Conservation (phyloP, 2,888 invertebrate genomes). For the Lasioglossum vierecki region DNA sequence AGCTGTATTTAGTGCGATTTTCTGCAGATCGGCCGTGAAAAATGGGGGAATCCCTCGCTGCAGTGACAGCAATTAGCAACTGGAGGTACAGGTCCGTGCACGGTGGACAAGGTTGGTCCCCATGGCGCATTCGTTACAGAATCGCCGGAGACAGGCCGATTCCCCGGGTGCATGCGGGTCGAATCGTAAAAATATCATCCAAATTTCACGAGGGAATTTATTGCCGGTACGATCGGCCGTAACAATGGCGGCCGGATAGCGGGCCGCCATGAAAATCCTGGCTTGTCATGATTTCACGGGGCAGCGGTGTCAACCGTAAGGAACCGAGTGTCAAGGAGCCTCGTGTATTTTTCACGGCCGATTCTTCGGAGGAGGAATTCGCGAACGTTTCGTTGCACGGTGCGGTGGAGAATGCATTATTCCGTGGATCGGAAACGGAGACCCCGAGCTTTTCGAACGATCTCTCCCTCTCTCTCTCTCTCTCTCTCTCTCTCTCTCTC, state of each 20-base stretch:
- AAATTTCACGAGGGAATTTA: slow-evolving; percentile 46
- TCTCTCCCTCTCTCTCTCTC: neutral
- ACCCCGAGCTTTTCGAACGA: slow-evolving; percentile 57
- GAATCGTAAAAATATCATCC: slow-evolving; percentile 33
- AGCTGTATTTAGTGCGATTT: too few species aligned
- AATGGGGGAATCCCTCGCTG: neutral
- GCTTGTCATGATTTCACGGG: slow-evolving; percentile 26
- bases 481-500: neutral
- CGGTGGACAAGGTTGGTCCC: neutral
- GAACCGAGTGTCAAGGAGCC: neutral
- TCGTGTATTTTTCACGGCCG: slow-evolving; percentile 36
- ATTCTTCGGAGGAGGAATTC: slow-evolving; percentile 24
- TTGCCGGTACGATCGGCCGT: slow-evolving; percentile 23
- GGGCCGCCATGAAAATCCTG: slow-evolving; percentile 24
- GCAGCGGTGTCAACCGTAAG: slow-evolving; percentile 24
- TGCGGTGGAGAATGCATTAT: slow-evolving; percentile 43
- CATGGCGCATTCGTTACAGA: neutral
- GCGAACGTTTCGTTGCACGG: slow-evolving; percentile 2
- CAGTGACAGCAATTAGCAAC: neutral
- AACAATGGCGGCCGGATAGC: slow-evolving; percentile 15
- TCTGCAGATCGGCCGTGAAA: neutral
- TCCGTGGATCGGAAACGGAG: slow-evolving; percentile 40
- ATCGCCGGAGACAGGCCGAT: neutral
- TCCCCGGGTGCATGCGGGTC: neutral
- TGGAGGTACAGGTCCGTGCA: neutral